Evolutionary conservation across 2,888 invertebrate genomes (phyloP).

Genomic region (Megaustenia siamemsis): DNA sequence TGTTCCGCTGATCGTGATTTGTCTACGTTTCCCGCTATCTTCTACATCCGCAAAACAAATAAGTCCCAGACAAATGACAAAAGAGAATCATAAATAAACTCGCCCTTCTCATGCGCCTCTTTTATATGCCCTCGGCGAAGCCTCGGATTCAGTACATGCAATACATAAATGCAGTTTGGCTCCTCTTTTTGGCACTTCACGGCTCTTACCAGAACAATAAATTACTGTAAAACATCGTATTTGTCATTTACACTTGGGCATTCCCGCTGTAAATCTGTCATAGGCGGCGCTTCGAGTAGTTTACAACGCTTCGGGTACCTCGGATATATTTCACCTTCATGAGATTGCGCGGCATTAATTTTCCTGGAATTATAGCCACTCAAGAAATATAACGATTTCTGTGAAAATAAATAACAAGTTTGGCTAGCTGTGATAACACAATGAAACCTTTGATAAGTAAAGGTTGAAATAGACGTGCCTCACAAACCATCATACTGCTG

Average conservation of each 20-base stretch:
- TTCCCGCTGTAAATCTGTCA: conserved; percentile 37
- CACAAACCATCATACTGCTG: no score
- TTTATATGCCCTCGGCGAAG: conserved; percentile 25
- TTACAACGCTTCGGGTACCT: neutral
- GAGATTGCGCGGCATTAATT: neutral
- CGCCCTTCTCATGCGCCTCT: conserved; percentile 1
- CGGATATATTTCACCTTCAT: neutral
- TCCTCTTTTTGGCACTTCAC: conserved; percentile 34
- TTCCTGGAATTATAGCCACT: neutral
- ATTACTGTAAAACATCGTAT: conserved; percentile 12
- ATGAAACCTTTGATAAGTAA: no score
- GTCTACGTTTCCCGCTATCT: conserved; percentile 10
- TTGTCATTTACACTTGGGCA: conserved; percentile 39
- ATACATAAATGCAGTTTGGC: conserved; percentile 30
- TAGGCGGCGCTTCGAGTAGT: neutral
- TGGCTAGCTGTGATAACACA: no score
- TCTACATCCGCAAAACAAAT: conserved; percentile 26
- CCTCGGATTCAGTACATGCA: conserved; percentile 3
- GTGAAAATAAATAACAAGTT: no score
- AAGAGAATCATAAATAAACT: conserved; percentile 8
- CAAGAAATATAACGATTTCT: no score
- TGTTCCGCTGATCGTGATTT: neutral
- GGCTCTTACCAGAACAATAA: conserved; percentile 17
- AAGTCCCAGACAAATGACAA: conserved; percentile 35
- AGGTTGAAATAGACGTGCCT: no score